phyloP scores from a whole-genome alignment of 2,888 invertebrate species.

The Diarsia rubi region DNA sequence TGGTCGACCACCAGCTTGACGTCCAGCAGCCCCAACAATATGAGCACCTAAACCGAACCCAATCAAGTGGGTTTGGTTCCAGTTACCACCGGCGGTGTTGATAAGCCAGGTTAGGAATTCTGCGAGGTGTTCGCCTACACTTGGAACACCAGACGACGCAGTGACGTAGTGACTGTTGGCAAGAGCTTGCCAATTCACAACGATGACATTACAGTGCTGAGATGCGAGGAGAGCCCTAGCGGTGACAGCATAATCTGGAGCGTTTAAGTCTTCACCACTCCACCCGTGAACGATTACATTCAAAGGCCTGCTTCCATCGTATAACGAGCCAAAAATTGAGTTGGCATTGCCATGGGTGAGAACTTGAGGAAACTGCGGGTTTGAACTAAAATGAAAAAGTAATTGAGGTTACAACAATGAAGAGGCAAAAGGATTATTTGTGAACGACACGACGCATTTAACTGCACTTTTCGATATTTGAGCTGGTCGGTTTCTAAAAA shows the following conservation, averaged over 20 bases:
- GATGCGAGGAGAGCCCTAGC: not conserved
- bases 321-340: constrained; percentile 76
- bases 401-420: not conserved
- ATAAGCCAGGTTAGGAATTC: constrained; percentile 80
- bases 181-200: not conserved
- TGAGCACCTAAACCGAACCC: constrained; percentile 88
- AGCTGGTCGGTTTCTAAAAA: not conserved
- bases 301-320: constrained; percentile 67
- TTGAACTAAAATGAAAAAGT: constrained; percentile 65
- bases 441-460: not conserved
- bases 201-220: constrained; percentile 3
- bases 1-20: constrained; percentile 67
- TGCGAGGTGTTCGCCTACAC: not conserved
- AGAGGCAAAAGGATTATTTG: not conserved
- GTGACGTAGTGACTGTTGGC: not conserved
- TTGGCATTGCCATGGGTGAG: constrained; percentile 75
- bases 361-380: constrained; percentile 74
- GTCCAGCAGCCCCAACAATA: constrained; percentile 81
- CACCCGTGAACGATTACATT: constrained; percentile 56
- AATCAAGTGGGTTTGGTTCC: constrained; percentile 82
- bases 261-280: not conserved
- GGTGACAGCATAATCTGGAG: not conserved
- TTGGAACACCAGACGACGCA: not conserved
- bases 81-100: constrained; percentile 78
- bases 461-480: not conserved